These are phyloP conservation scores for Eulithis prunata DNA, from an alignment of 2,888 invertebrate species.

Conservation along the genomic window DNA sequence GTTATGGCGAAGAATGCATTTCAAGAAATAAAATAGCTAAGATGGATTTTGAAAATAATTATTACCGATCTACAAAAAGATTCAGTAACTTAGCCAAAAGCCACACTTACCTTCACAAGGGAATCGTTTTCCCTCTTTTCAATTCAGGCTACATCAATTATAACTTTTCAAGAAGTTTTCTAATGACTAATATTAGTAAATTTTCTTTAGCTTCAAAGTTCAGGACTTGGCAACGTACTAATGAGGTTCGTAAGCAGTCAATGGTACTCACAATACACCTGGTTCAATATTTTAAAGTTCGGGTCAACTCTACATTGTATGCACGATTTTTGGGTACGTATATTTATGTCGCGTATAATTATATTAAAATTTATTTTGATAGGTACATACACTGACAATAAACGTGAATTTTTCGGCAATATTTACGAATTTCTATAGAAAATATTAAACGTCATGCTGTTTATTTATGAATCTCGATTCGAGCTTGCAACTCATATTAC, in stretches of 20 bases:
- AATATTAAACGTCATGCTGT: too few species aligned
- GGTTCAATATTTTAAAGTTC: constrained; percentile 74
- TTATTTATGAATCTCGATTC: too few species aligned
- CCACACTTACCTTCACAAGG: constrained; percentile 53
- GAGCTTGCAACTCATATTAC: too few species aligned
- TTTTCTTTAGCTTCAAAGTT: constrained; percentile 52
- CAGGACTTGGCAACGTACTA: constrained; percentile 41
- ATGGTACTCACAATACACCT: constrained; percentile 49
- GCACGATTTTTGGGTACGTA: constrained; percentile 67
- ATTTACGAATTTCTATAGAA: too few species aligned
- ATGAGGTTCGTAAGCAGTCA: background rate
- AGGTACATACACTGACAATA: too few species aligned
- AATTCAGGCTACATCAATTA: constrained; percentile 60
- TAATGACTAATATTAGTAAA: constrained; percentile 61
- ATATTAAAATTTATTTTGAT: too few species aligned
- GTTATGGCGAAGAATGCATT: constrained; percentile 13
- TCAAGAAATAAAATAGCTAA: constrained; percentile 33
- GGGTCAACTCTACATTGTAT: constrained; percentile 71
- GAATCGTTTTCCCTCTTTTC: constrained; percentile 52
- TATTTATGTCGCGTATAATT: background rate
- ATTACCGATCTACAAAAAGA: constrained; percentile 61
- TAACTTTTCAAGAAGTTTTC: constrained; percentile 63
- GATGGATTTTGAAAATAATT: constrained; percentile 59
- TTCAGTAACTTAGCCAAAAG: constrained; percentile 62
- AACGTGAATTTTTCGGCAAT: too few species aligned